Evolutionary conservation across 2,888 invertebrate genomes (phyloP).

Genomic region (Augiades crinisus): DNA sequence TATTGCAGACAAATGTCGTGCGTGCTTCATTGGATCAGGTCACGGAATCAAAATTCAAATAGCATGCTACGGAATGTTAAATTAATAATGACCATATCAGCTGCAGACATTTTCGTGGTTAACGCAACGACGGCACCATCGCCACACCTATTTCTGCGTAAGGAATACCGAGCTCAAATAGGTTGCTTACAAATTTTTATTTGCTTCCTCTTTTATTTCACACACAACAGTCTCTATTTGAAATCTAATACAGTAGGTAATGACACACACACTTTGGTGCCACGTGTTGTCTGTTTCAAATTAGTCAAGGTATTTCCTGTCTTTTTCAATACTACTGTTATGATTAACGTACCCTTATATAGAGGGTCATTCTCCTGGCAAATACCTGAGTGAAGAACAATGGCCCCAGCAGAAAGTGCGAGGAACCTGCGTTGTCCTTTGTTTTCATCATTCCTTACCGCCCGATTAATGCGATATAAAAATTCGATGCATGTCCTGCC

Average conservation of each 20-base stretch:
- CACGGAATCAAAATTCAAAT: constrained; percentile 47
- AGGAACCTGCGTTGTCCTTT: constrained; percentile 61
- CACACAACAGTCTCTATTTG: too few relatives aligned
- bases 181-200: too few relatives aligned
- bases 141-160: too few relatives aligned
- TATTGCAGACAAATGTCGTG: constrained; percentile 45
- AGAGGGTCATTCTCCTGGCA: constrained; percentile 71
- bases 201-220: too few relatives aligned
- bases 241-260: constrained; percentile 39
- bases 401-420: constrained; percentile 62
- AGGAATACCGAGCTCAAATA: too few relatives aligned
- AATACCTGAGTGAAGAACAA: constrained; percentile 57
- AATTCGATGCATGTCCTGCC: constrained; percentile 64
- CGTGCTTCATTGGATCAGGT: constrained; percentile 45
- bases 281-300: constrained; percentile 7
- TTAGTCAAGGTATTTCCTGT: constrained; percentile 53
- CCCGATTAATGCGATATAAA: constrained; percentile 67
- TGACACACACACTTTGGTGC: constrained; percentile 49
- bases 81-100: constrained; percentile 5
- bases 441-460: constrained; percentile 54
- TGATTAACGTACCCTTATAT: constrained; percentile 57
- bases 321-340: constrained; percentile 60
- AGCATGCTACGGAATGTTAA: neutral
- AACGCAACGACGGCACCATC: too few relatives aligned
- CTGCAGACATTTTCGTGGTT: too few relatives aligned